Base-by-base conservation (phyloP, 2,113 vertebrate species). In the Hippopotamus amphibius region DNA sequence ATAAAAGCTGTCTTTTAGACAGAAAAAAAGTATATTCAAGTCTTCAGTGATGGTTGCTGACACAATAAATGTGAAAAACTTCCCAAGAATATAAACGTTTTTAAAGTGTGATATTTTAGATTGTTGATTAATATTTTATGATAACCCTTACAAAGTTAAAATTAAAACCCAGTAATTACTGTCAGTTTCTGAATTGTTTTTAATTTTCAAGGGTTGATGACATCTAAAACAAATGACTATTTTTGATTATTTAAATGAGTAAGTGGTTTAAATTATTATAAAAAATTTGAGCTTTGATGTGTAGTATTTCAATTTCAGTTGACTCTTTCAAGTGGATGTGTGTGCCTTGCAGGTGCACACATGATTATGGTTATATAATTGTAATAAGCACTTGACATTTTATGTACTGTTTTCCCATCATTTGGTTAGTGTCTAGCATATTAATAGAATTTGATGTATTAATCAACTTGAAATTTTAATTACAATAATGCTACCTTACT, bases 261-360 rank as follows among this genome's bases (percentile, higher is more conserved):
- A 71, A 93, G 77, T 97, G 53, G 28, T 93, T 96, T 95, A 86
- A 95, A 68, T 96, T 81, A 95, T 71, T 33, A 77, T 71, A 66
- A 95, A 94, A 94, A 57, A 72, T 79, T 88, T 93, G 72, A 95
- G n/a, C 50, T 93, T 96, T 96, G 84, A 68, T 92, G 80, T 95
- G 10, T 95, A 74, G 24, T 81, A 53, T 84, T 96, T 85, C 55
- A 92, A 4, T 93, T 95, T 96, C 7, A 96, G 22, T 37, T 97
- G 69, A 71, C 87, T 91, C 93, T 92, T 90, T 30, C 33, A 76
- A 87, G 17, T 82, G 63, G 15, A 59, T 68, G 26, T 72, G 8
- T 74, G 37, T 93, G 28, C 48, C 82, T 93, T 93, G 50, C 0
- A 74, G 46, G n/a, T 71, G 43, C 6, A 63, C 7, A 53, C 41